Percentiles rank a stretch among this genome's conserved stretches.
phyloP scores from a whole-genome alignment of 2,797 vertebrate species.

The Manis crassicaudata region DNA sequence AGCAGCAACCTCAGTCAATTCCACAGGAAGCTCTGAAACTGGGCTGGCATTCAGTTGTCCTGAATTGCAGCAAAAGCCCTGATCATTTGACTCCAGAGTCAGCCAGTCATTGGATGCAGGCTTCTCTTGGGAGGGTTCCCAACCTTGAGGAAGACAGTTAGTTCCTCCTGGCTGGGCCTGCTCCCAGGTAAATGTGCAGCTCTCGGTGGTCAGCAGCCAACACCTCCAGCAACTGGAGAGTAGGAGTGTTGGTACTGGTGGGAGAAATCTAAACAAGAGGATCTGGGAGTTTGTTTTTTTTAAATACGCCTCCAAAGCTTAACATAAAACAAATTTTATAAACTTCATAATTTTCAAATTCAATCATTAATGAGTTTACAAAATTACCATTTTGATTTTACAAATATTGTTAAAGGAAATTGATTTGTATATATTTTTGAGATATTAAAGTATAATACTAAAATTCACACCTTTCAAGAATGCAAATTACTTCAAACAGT shows the following conservation, averaged over 20 bases:
- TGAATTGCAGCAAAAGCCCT: neutral
- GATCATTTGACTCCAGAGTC: neutral
- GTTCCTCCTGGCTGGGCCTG: neutral
- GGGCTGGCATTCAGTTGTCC: accelerated
- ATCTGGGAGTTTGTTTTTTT: neutral
- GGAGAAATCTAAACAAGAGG: neutral
- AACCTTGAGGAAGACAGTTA: neutral
- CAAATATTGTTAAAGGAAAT: neutral
- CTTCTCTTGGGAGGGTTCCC: neutral
- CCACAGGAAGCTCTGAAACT: neutral
- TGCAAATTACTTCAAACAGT: neutral
- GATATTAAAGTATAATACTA: conserved; percentile 34
- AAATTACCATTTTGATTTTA: neutral
- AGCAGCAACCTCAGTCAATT: neutral
- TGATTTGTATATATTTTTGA: neutral
- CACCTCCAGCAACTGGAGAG: accelerated
- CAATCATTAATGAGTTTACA: neutral
- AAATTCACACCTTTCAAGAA: conserved; percentile 16
- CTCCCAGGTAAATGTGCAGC: neutral
- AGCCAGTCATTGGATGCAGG: neutral
- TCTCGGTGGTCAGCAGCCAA: neutral
- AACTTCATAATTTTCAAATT: neutral
- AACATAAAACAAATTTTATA: neutral
- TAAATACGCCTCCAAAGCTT: neutral
- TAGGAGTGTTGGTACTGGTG: neutral